Base-by-base conservation (phyloP, 2,113 vertebrate genomes). In the Lagopus muta region DNA sequence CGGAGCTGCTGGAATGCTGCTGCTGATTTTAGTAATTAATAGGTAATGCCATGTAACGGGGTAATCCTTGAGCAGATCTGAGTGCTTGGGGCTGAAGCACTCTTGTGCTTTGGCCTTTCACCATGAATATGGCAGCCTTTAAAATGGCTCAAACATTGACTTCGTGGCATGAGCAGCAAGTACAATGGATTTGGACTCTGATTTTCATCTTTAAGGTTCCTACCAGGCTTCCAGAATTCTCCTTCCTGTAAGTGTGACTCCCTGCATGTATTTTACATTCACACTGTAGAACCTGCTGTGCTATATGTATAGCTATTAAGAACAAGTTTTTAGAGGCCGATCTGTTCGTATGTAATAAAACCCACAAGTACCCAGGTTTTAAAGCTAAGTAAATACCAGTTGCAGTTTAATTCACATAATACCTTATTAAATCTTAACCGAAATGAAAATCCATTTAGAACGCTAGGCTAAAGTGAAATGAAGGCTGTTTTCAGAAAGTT, bases 401-500 rank as follows among this genome's bases (percentile, higher is more conserved):
- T 92, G 72, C 38, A 76, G 10, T 83, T 95, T 91, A 90, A 88
- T 88, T 95, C 27, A 30, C 91, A 71, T 91, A 88, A 77, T 89
- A 85, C 92, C 67, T 74, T 67, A 72, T 88, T 92, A 92, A 95
- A 96, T 78, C 66, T 55, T 92, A 89, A 92, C 89, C 64, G 67
- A 88, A 96, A 78, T 64, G 38, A 64, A 91, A 84, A 78, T 78
- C n/a, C 17, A n/a, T 83, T 83, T 79, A 76, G 65, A 74, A 89
- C 2, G 6, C 47, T 47, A 77, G 45, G 22, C 77, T 89, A 67
- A 92, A 94, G 69, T 67, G 52, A 61, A 52, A 89, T 85, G 93
- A 93, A 91, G 91, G n/a, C 77, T 78, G 67, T 84, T 92, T 95
- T 96, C 87, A 93, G 82, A 92, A 94, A 74, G 54, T 45, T 84